Evolutionary conservation across 2,797 vertebrate genomes (phyloP).

Genomic region (Acipenser transmontanus): DNA sequence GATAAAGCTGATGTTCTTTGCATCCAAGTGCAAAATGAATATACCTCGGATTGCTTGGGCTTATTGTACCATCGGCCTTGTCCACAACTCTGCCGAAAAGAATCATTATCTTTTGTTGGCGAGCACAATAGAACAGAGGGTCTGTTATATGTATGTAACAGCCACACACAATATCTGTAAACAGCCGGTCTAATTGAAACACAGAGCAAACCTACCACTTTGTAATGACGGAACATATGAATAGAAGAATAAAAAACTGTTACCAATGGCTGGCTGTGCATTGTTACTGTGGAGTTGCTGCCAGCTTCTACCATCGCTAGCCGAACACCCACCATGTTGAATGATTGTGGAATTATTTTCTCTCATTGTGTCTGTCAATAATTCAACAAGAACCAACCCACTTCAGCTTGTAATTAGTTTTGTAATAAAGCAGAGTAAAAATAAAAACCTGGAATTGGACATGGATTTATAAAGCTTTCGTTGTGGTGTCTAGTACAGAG

Average conservation of each 20-base stretch:
- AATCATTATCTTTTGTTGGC: slow-evolving; percentile 91
- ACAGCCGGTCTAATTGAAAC: slow-evolving; percentile 81
- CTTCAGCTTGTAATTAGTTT: slow-evolving; percentile 64
- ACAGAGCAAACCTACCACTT: slow-evolving; percentile 60
- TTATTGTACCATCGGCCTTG: slow-evolving; percentile 68
- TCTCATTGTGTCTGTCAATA: slow-evolving; percentile 51
- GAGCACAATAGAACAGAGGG: slow-evolving; percentile 72
- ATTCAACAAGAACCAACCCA: slow-evolving; percentile 51
- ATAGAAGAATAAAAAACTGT: slow-evolving; percentile 62
- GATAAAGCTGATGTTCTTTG: slow-evolving; percentile 47
- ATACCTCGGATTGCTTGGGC: slow-evolving; percentile 60
- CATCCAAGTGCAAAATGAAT: slow-evolving; percentile 52
- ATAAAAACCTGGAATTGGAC: too few species aligned
- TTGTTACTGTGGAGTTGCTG: slow-evolving; percentile 64
- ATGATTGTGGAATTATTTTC: slow-evolving; percentile 57
- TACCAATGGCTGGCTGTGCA: slow-evolving; percentile 56
- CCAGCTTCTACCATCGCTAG: slow-evolving; percentile 50
- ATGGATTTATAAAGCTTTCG: too few species aligned
- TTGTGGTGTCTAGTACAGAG: too few species aligned
- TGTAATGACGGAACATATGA: slow-evolving; percentile 72
- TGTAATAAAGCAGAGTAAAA: slow-evolving; percentile 48
- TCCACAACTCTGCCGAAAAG: slow-evolving; percentile 71
- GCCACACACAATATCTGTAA: slow-evolving; percentile 68
- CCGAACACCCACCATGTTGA: slow-evolving; percentile 58
- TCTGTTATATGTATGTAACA: slow-evolving; percentile 49